Conservation (phyloP, 2,113 vertebrate species). For the Dascyllus trimaculatus region DNA sequence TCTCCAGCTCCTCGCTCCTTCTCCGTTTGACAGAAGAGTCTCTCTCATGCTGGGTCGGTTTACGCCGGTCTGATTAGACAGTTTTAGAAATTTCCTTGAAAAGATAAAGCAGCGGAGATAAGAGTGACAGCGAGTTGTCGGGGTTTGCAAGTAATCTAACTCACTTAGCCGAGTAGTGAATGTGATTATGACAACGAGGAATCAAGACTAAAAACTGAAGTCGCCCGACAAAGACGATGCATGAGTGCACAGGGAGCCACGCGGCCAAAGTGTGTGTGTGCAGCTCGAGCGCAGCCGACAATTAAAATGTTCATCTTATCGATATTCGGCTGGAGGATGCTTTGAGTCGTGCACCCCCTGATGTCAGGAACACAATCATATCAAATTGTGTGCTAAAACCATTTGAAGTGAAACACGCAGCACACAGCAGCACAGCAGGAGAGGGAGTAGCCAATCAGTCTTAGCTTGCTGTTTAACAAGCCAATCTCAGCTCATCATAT, state of each 20-base stretch:
- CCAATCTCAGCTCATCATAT: slow-evolving; percentile 21
- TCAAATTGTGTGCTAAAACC: slow-evolving; percentile 50
- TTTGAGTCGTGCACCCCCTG: slow-evolving; percentile 31
- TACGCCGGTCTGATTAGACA: slow-evolving; percentile 11
- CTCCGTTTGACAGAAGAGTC: slow-evolving; percentile 4
- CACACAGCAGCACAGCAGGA: slow-evolving; percentile 15
- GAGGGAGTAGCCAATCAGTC: slow-evolving; percentile 51
- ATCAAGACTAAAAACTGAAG: not conserved
- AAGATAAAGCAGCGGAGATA: slow-evolving; percentile 8
- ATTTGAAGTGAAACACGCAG: slow-evolving; percentile 29
- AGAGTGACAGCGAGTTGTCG: not conserved
- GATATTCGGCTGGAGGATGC: slow-evolving; percentile 36
- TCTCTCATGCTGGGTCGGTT: slow-evolving; percentile 19
- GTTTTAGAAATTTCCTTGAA: slow-evolving; percentile 29
- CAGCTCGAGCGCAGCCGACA: not conserved
- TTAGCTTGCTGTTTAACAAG: slow-evolving; percentile 39
- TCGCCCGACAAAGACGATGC: not conserved
- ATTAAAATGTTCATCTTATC: slow-evolving; percentile 39
- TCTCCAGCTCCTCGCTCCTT: slow-evolving; percentile 23
- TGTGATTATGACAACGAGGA: not conserved
- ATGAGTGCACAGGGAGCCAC: not conserved
- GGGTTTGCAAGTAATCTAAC: slow-evolving; percentile 7
- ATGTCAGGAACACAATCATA: slow-evolving; percentile 46
- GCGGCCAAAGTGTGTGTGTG: not conserved
- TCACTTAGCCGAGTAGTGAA: slow-evolving; percentile 4